Evolutionary conservation across 2,113 vertebrate species (phyloP).

Genomic region (Thymallus thymallus): DNA sequence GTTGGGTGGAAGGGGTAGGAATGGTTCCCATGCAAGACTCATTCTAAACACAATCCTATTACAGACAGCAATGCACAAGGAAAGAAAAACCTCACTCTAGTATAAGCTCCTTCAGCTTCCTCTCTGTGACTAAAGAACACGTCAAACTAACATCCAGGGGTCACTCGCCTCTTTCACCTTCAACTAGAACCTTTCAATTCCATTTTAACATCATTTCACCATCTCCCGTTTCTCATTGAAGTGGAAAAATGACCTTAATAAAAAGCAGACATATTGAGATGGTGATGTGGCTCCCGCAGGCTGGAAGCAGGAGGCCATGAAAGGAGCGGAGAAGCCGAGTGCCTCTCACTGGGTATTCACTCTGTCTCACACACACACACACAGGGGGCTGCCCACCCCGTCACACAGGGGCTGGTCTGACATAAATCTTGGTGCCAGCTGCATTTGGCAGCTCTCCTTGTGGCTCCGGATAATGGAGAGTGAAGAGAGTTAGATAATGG

Average conservation of each 20-base stretch:
- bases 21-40: not conserved
- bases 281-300: not conserved
- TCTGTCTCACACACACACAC: too few species aligned
- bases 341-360: not conserved
- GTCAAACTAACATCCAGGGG: not conserved
- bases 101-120: not conserved
- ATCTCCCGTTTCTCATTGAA: not conserved
- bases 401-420: not conserved
- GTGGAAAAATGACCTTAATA: not conserved
- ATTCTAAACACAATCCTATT: not conserved
- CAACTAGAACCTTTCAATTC: not conserved
- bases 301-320: not conserved
- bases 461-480: conserved; percentile 7
- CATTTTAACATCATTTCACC: not conserved
- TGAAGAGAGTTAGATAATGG: conserved; percentile 8
- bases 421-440: conserved; percentile 6
- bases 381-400: too few species aligned
- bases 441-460: conserved; percentile 13
- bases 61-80: not conserved
- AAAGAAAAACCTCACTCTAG: not conserved
- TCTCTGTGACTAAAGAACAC: not conserved
- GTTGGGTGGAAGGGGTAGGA: not conserved
- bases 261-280: not conserved
- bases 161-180: not conserved
- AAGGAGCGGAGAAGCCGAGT: not conserved